Evolutionary conservation across 2,113 vertebrate species (phyloP), one percentile per base, ranked within the genome.

Genomic region (Ibidorhyncha struthersii): DNA sequence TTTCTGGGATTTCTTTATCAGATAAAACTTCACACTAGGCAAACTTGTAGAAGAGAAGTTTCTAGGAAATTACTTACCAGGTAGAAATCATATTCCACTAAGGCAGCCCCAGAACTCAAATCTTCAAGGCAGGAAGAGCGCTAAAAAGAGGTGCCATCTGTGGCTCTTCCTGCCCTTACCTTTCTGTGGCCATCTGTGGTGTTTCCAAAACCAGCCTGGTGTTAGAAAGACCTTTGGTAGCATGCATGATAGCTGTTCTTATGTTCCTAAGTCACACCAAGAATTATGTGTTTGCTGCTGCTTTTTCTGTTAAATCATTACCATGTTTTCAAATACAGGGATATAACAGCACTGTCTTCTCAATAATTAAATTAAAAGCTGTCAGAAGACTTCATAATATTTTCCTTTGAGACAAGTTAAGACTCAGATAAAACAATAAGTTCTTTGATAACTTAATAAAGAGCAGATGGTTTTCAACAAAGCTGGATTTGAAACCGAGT

Each of bases 381-480:
- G 36, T 38, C 66, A 69, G 52, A 94, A 94, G 9, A 50, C n/a
- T 15, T 71, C 69, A 19, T 29, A 78, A 66, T 62, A 67, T 67
- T 86, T 80, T 82, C 49, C 56, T 93, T 88, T 86, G 95, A 94
- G 78, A 82, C 55, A 84, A 55, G 7, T 81, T 83, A 77, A 83
- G 12, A 56, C 10, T 90, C 47, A 59, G 41, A 61, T 70, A 79
- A 90, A 90, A 82, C 43, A 85, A 55, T 45, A 90, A 74, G 18
- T 6, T 86, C 38, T 89, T 94, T 89, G 80, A 94, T 86, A 82
- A 55, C 38, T 79, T 92, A 80, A 86, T 89, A 80, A 32, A 67
- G 71, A 86, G 5, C 62, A 88, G 58, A 80, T 72, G 47, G 26
- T 17, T 62, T 96, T 66, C 61, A 47, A 50, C 6, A 53, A 81